Percentiles rank a stretch among this genome's conserved stretches.
These are phyloP conservation scores for Amblyopsis hoosieri DNA, from an alignment of 2,797 vertebrate genomes.

Conservation along the genomic window DNA sequence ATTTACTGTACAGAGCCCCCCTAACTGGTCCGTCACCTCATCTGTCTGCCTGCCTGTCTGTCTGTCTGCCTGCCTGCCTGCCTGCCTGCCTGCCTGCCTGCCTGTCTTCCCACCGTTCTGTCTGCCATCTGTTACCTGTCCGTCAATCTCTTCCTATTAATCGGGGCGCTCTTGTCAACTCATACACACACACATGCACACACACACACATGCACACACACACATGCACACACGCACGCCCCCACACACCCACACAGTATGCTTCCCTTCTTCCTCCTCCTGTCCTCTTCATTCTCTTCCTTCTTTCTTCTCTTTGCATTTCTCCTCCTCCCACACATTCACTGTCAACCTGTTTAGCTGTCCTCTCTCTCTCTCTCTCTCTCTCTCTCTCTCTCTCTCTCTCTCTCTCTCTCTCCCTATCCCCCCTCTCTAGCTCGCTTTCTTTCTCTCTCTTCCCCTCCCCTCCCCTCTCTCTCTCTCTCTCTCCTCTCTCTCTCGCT, in stretches of 20 bases:
- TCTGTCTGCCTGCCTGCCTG: no score
- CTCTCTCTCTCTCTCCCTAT: background rate
- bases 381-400: background rate
- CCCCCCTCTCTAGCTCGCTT: background rate
- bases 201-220: background rate
- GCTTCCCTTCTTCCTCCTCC: constrained; percentile 28
- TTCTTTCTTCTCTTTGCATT: background rate
- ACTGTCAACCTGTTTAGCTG: background rate
- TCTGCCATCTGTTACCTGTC: constrained; percentile 14
- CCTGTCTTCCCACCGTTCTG: background rate
- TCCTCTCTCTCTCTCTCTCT: background rate
- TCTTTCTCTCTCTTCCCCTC: background rate
- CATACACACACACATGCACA: background rate
- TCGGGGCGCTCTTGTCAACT: background rate
- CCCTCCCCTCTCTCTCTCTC: no score
- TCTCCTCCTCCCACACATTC: background rate
- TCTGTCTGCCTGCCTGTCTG: no score
- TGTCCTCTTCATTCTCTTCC: background rate
- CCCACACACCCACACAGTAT: constrained; percentile 6
- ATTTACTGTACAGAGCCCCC: background rate
- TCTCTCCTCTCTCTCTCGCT: background rate
- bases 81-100: no score
- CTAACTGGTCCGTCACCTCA: background rate
- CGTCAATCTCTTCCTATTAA: background rate
- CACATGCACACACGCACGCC: background rate